Evolutionary conservation across 1,140 invertebrate genomes (phyloP), one percentile per base, ranked within the genome.

Genomic region (Gonatopus flavifemur): DNA sequence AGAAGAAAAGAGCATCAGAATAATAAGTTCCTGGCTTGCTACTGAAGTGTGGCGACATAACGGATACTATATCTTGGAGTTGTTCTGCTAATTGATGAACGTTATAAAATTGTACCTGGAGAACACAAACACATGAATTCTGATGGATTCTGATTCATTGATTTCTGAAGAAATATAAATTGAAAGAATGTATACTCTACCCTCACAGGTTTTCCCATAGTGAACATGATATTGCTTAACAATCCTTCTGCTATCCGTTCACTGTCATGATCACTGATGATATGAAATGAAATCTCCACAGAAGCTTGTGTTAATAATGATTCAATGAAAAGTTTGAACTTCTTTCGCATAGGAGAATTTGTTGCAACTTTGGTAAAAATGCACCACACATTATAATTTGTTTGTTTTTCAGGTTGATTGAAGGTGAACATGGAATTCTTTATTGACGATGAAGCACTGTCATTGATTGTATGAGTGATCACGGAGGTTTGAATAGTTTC

Each of bases 21-120:
- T 92, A 93, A 64, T 93, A 93, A 1, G 88, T 84, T 51, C 88
- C 87, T 42, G 87, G 86, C 57, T 85, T 84, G 30, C 85, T 87
- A 58, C 86, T 91, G 68, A 93, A 92, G 66, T 86, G 83, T 13
- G 84, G 82, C 41, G 86, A 87, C 82, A 93, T 84, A 19, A 82
- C 79, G 6, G 79, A 73, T 2, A 91, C 82, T 51, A 90, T 84
- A 56, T 84, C 81, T 37, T 83, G 69, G 21, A 91, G 76, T 56
- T 83, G 76, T 21, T 71, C 68, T 7, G 84, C 81, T 49, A 88
- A 70, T 37, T 81, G 67, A 48, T 84, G 79, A 15, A 89, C 80
- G 74, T 89, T 80, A 57, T 90, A 84, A 45, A 77, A 77, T 53
- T 74, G 72, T 41, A 84, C 69, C 84, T 85, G 57, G 39, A 81